Evolutionary conservation across 1,140 invertebrate genomes (phyloP), one percentile per base, ranked within the genome.

Genomic region (Carposina sasakii): DNA sequence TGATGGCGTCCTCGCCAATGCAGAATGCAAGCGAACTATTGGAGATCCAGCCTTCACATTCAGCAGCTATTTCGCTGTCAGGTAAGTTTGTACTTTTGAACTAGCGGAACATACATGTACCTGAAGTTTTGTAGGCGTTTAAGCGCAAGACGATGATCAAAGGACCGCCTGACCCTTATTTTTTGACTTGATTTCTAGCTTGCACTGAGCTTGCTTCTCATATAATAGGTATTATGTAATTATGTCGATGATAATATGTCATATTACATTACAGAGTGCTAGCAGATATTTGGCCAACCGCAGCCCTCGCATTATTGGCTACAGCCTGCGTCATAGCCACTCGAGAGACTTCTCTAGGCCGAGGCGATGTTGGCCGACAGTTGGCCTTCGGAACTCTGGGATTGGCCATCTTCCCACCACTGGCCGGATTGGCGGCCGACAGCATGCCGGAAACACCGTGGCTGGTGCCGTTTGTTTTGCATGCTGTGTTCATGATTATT

Each of bases 311-410:
- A 0, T 63, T 95, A 1, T 67, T 94, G 1, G 91, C 92, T 36
- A 90, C 92, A 0, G 92, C 92, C 0, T 88, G 93, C n/a, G 90
- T 95, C 1, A 92, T 93, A 34, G 92, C 93, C 1, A 92, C 93
- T 0, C 86, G 91, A 13, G 92, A 94, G 68, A 93, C 92, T 1
- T 93, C 91, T 0, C 88, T 91, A 19, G 91, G 93, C 5, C 88
- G 92, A 6, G 92, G 92, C 0, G 92, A 94, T 63, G 92, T 94
- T 12, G 93, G 93, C 6, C 87, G 91, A n/a, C 92, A 95, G 71
- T 83, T 94, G 36, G 91, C 91, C 0, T 92, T 90, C 63, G 93
- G 93, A 2, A 90, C 91, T 5, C 69, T 94, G 3, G 92, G 92
- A 15, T 88, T 92, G 48, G 90, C 91, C 1, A 69, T 91, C 12